Evolutionary conservation across 2,888 invertebrate species (phyloP), one percentile per base, ranked within the genome.

Genomic region (Drosophila colorata): DNA sequence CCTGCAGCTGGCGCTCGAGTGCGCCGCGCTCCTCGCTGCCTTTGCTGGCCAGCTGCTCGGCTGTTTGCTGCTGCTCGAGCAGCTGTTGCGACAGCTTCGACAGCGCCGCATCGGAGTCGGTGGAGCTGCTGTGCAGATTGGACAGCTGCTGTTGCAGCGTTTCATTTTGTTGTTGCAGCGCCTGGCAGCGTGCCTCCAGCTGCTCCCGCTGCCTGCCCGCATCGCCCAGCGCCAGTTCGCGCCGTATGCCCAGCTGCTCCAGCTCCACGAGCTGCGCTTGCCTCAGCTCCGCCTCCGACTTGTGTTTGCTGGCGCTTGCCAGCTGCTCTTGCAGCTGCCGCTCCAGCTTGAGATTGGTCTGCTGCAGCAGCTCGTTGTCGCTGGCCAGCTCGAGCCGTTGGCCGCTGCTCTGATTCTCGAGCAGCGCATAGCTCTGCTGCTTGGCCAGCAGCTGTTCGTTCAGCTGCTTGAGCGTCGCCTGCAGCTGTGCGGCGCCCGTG

Each of bases 101-200:
- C 51, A 94, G 93, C 79, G 95, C 94, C 63, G 93, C 93, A 78
- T 93, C 94, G 0, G 95, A 95, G 88, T 95, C 93, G 14, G 93
- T 93, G 0, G 94, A 93, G 69, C 94, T 93, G 44, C 93, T 94
- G 51, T 94, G 94, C 38, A 95, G 89, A 83, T 93, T 93, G 53
- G 93, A 91, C 68, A 95, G 93, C 87, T 95, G 94, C 5, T 93
- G 87, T 91, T 95, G 95, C 18, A 94, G 91, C 57, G 94, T 93
- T 14, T 93, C 93, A 86, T 95, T 95, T 67, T 94, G 93, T 46
- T 93, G 93, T 67, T 93, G 92, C 57, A 95, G 85, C 71, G 94
- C 94, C 4, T 92, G 91, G 77, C 94, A 93, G 90, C 95, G 94
- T 80, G 94, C 94, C 75, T 93, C 93, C 9, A 93, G 91, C 74